These are phyloP conservation scores for Leptinotarsa defecta DNA, from an alignment of 1,140 invertebrate species.

Conservation along the genomic window DNA sequence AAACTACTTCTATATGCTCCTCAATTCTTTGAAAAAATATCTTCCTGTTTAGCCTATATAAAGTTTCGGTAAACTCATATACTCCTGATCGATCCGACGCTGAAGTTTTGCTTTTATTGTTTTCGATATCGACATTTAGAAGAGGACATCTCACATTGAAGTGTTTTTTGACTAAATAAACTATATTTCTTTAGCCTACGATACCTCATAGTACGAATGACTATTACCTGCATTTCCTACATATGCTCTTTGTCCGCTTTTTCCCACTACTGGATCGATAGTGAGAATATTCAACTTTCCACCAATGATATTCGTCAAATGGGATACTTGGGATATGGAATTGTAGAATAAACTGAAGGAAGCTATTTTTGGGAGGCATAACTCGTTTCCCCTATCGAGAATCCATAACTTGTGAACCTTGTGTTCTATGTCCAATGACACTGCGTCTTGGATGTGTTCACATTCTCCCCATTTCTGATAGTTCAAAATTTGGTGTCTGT, in stretches of 20 bases:
- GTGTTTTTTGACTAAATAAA: no score
- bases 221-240: conserved; percentile 33
- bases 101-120: no score
- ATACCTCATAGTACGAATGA: no score
- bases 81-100: no score
- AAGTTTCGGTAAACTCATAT: no score
- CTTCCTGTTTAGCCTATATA: no score
- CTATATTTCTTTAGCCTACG: no score
- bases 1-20: no score
- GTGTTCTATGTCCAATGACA: conserved; percentile 44
- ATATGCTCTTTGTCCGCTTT: conserved; percentile 37
- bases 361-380: conserved; percentile 44
- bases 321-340: conserved; percentile 26
- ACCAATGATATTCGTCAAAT: conserved; percentile 27
- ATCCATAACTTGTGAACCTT: conserved; percentile 46
- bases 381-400: conserved; percentile 44
- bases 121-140: no score
- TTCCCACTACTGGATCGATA: conserved; percentile 29
- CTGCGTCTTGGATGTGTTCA: conserved; percentile 43
- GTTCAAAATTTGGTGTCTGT: conserved; percentile 27
- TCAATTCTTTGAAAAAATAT: no score
- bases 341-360: conserved; percentile 44
- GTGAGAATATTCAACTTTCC: conserved; percentile 30
- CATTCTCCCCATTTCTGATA: conserved; percentile 45
- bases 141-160: no score